Percentiles rank a stretch among this genome's conserved stretches.
Conservation (phyloP, 1,140 invertebrate species). For the Pachyrhynchus sulphureomaculatus region DNA sequence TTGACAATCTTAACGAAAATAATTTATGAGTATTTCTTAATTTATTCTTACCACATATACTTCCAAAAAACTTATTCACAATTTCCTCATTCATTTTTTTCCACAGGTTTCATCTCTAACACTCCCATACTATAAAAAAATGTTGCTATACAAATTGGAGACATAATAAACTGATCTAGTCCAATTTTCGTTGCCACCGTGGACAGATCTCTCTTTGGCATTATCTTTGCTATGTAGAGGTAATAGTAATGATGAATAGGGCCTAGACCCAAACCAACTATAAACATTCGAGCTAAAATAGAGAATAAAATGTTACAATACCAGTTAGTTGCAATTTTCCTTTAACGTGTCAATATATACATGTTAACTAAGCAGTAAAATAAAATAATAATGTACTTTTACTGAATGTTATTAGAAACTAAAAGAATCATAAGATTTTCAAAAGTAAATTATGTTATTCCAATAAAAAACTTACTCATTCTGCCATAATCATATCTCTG, state of each 20-base stretch:
- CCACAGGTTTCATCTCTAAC: conserved; percentile 57
- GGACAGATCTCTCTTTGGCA: conserved; percentile 61
- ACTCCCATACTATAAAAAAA: conserved; percentile 73
- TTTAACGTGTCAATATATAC: too few species aligned
- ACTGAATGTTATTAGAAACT: too few species aligned
- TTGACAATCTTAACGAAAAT: too few species aligned
- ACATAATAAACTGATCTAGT: conserved; percentile 71
- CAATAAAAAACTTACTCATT: conserved; percentile 51
- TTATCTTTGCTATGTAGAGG: conserved; percentile 65
- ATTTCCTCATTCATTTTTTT: conserved; percentile 32
- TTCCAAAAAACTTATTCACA: conserved; percentile 29
- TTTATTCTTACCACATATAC: conserved; percentile 38
- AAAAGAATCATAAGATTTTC: too few species aligned
- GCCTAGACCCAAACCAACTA: conserved; percentile 69
- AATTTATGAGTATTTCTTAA: too few species aligned
- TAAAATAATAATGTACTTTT: too few species aligned
- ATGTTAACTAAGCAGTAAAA: too few species aligned
- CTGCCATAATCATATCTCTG: conserved; percentile 58
- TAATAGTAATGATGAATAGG: conserved; percentile 81
- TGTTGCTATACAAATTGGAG: conserved; percentile 69
- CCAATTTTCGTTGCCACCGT: conserved; percentile 70
- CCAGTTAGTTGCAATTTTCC: neutral
- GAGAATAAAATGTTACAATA: neutral
- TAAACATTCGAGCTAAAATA: conserved; percentile 64
- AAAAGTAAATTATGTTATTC: too few species aligned